Conservation (phyloP, 2,113 vertebrate genomes). For the Platichthys stellatus region DNA sequence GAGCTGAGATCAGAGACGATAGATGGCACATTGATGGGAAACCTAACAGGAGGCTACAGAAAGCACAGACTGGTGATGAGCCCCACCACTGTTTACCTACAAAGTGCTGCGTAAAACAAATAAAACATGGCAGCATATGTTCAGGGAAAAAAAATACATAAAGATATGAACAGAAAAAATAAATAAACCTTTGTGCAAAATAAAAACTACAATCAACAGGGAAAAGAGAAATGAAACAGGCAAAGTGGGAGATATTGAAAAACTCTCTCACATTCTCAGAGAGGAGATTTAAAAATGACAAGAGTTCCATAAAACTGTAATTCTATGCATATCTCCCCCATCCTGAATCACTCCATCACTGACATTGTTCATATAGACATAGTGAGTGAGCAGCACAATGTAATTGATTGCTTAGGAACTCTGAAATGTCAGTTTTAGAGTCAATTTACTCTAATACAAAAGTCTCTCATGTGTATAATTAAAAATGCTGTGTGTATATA, state of each 20-base stretch:
- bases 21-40: slow-evolving; percentile 15
- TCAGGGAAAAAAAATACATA: not conserved
- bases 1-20: slow-evolving; percentile 19
- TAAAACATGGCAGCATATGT: not conserved
- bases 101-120: not conserved
- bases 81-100: not conserved
- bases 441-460: slow-evolving; percentile 10
- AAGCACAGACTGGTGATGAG: not conserved
- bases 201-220: not conserved
- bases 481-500: not conserved
- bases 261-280: not conserved
- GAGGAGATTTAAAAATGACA: not conserved
- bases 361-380: slow-evolving; percentile 11
- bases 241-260: not conserved
- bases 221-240: not conserved
- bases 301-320: not conserved
- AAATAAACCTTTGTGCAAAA: not conserved
- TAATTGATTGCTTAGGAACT: slow-evolving; percentile 24
- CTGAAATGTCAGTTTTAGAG: slow-evolving; percentile 5
- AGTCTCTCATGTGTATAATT: slow-evolving; percentile 9
- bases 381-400: not conserved
- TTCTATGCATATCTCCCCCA: not conserved
- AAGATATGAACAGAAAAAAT: not conserved
- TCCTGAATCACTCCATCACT: slow-evolving; percentile 15
- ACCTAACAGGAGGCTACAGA: slow-evolving; percentile 1